Percentiles rank a stretch among this genome's conserved stretches.
phyloP scores from a whole-genome alignment of 2,888 invertebrate species.

The Eupithecia subfuscata region DNA sequence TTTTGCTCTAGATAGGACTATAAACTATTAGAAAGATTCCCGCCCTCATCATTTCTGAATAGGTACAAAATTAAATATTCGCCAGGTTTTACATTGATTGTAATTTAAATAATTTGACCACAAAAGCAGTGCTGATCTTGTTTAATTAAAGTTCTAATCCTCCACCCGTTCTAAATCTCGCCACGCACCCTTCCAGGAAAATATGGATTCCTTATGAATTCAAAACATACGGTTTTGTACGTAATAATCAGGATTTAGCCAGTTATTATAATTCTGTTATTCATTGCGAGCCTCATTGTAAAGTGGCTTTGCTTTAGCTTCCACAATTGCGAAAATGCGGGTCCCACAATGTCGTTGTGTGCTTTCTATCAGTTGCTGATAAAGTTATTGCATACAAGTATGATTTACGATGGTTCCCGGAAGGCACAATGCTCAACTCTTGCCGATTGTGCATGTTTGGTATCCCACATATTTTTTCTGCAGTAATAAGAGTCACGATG shows the following conservation, averaged over 20 bases:
- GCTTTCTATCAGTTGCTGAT: constrained; percentile 52
- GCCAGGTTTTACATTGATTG: not conserved
- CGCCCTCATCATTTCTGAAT: not conserved
- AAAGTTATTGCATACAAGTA: constrained; percentile 69
- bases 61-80: not conserved
- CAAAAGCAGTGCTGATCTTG: not conserved
- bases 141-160: constrained; percentile 33
- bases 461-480: constrained; percentile 50
- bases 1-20: not conserved
- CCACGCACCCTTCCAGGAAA: constrained; percentile 53
- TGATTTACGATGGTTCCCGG: constrained; percentile 70
- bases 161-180: constrained; percentile 42
- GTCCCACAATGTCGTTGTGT: constrained; percentile 38
- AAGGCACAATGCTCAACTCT: constrained; percentile 72
- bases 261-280: constrained; percentile 60
- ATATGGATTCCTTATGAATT: constrained; percentile 49
- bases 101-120: not conserved
- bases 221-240: constrained; percentile 48
- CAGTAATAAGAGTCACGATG: constrained; percentile 56
- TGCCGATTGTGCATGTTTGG: constrained; percentile 66
- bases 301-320: constrained; percentile 46
- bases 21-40: not conserved
- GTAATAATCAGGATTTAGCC: constrained; percentile 57
- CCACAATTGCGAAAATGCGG: constrained; percentile 63
- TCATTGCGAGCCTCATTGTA: constrained; percentile 59